Evolutionary conservation across 2,888 invertebrate species (phyloP), one percentile per base, ranked within the genome.

Genomic region (Campaea margaritaria): DNA sequence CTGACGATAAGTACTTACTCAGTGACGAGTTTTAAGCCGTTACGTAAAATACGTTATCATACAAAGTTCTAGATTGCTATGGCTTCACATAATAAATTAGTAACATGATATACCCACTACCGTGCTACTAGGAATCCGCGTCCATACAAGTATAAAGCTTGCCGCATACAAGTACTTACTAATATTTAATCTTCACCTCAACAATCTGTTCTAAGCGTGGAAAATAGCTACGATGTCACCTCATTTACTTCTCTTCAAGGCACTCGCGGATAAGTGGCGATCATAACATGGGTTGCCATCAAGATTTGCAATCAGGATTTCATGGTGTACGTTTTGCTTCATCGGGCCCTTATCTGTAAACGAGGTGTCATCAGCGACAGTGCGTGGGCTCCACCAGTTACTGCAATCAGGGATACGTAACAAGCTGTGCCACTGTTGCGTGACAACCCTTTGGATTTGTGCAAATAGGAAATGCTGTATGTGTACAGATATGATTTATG

Each of bases 301-400:
- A 28, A 47, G 51, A 64, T 68, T 62, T 57, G 58, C 66, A 66
- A 63, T 68, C 41, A 53, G 50, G 34, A 58, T 41, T 58, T 58
- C 36, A 43, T 58, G 45, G 57, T 49, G 51, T 57, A 45, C 48
- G 34, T 55, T 47, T 41, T 36, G 36, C 58, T 50, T 51, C 13
- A 49, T 43, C 53, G 43, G 48, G 48, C 54, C 51, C 58, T 68
- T 66, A 65, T 67, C 67, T 64, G 62, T 65, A 69, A 70, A 78
- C 71, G 69, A 69, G 74, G 62, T 67, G 69, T 50, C 69, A 73
- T 68, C 67, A 66, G 59, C 58, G 70, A 70, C 66, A 67, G 47
- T 48, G 67, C 70, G 73, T 73, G 66, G 73, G 73, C 45, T 56
- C 61, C 52, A 60, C 14, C 4, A 16, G 43, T 43, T 55, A 58